Evolutionary conservation across 2,113 vertebrate genomes (phyloP).

Genomic region (Platichthys flesus): DNA sequence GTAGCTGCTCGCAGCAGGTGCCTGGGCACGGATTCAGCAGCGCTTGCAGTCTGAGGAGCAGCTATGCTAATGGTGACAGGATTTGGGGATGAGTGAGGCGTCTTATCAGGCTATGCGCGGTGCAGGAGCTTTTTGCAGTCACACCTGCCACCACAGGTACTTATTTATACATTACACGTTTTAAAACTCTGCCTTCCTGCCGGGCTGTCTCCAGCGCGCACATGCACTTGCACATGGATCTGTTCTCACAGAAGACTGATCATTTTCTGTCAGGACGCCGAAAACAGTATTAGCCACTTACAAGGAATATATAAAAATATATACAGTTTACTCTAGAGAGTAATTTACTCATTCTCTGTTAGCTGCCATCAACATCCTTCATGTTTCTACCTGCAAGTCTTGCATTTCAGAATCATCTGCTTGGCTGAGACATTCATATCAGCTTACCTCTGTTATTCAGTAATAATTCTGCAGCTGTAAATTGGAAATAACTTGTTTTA

Average conservation of each 20-base stretch:
- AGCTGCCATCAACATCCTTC: background rate
- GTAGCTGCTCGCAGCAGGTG: constrained; percentile 63
- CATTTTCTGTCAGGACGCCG: constrained; percentile 42
- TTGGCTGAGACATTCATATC: constrained; percentile 59
- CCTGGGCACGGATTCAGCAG: constrained; percentile 65
- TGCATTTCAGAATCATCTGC: constrained; percentile 55
- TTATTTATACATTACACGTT: constrained; percentile 63
- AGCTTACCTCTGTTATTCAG: constrained; percentile 48
- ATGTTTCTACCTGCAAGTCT: constrained; percentile 13
- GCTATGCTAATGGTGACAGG: constrained; percentile 77
- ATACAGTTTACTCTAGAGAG: constrained; percentile 13
- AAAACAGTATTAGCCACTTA: constrained; percentile 56
- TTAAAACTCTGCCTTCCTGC: constrained; percentile 50
- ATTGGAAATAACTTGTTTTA: constrained; percentile 38
- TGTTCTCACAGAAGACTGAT: constrained; percentile 30
- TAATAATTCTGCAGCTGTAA: constrained; percentile 43
- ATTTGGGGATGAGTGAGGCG: constrained; percentile 68
- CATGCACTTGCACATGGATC: constrained; percentile 39
- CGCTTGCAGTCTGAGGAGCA: constrained; percentile 64
- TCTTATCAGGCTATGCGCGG: constrained; percentile 73
- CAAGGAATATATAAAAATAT: constrained; percentile 35
- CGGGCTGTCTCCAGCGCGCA: constrained; percentile 37
- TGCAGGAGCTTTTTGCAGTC: constrained; percentile 61
- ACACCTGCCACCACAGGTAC: constrained; percentile 64
- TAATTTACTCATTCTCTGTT: background rate